These are phyloP conservation scores for Megalops atlanticus DNA, from an alignment of 2,113 vertebrate genomes.

Conservation along the genomic window DNA sequence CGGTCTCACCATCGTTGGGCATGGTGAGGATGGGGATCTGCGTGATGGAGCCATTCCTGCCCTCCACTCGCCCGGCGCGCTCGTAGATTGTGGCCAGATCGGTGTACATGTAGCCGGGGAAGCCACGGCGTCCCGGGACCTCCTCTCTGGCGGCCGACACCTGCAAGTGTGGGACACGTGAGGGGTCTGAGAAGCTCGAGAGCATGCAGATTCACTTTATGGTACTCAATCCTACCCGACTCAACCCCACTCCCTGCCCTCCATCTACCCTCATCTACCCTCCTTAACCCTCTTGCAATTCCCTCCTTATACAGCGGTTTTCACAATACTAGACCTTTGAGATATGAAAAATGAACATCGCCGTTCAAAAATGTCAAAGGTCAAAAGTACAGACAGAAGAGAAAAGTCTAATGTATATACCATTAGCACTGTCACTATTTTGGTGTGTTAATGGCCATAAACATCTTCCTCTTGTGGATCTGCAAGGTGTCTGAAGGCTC, in stretches of 20 bases:
- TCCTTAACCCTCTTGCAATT: too few relatives aligned
- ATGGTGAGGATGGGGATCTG: constrained; percentile 76
- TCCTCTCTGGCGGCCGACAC: constrained; percentile 72
- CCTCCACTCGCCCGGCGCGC: constrained; percentile 70
- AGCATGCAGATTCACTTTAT: background rate
- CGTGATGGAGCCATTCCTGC: constrained; percentile 79
- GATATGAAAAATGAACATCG: too few relatives aligned
- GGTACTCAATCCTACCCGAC: background rate
- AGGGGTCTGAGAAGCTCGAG: background rate
- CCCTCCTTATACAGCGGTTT: too few relatives aligned
- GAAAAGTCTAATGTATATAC: too few relatives aligned
- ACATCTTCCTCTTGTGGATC: too few relatives aligned
- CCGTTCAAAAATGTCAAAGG: too few relatives aligned
- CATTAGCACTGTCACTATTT: too few relatives aligned
- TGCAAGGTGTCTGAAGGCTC: background rate
- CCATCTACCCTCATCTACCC: too few relatives aligned
- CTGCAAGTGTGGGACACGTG: constrained; percentile 31
- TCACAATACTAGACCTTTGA: too few relatives aligned
- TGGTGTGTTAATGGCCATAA: too few relatives aligned
- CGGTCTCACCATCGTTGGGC: constrained; percentile 66
- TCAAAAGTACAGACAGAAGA: too few relatives aligned
- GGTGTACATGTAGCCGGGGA: constrained; percentile 76
- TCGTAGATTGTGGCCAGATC: constrained; percentile 77
- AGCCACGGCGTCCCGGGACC: constrained; percentile 68
- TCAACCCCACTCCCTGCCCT: too few relatives aligned